Percentiles rank a stretch among this genome's conserved stretches.
Evolutionary conservation across 2,888 invertebrate species (phyloP).

Genomic region (Tenthredo mesomela): DNA sequence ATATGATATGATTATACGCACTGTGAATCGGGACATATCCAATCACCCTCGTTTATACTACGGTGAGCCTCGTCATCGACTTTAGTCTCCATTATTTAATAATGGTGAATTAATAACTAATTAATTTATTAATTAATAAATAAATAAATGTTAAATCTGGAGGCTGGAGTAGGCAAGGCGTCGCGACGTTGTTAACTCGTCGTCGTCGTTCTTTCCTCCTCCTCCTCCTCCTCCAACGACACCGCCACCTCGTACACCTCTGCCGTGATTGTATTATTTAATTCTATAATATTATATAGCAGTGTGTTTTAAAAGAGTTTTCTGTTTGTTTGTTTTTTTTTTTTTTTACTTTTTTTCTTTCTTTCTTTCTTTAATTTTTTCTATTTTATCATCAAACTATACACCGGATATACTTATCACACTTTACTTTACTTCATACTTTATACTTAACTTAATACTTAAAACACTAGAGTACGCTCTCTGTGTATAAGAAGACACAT

Average conservation of each 20-base stretch:
- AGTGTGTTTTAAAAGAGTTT: neutral
- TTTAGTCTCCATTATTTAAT: conserved; percentile 71
- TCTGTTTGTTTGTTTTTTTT: neutral
- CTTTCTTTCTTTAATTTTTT: too few species aligned
- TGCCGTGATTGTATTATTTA: neutral
- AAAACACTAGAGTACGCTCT: too few species aligned
- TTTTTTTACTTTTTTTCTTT: too few species aligned
- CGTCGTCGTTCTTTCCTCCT: neutral
- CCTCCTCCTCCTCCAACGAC: neutral
- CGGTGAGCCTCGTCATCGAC: conserved; percentile 73
- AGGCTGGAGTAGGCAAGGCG: conserved; percentile 22
- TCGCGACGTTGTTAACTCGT: conserved; percentile 19
- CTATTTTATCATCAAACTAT: too few species aligned
- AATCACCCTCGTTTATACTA: conserved; percentile 74
- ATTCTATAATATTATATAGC: neutral
- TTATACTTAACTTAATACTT: too few species aligned
- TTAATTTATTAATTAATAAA: conserved; percentile 17
- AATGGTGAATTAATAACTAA: too few species aligned
- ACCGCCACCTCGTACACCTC: neutral
- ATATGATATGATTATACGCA: conserved; percentile 61
- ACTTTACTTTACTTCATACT: too few species aligned
- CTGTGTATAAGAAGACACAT: too few species aligned
- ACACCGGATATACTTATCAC: too few species aligned
- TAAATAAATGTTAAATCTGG: neutral
- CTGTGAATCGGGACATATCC: conserved; percentile 76